These are phyloP conservation scores for Leptinotarsa peninsularis DNA, from an alignment of 2,888 invertebrate species.

Conservation along the genomic window DNA sequence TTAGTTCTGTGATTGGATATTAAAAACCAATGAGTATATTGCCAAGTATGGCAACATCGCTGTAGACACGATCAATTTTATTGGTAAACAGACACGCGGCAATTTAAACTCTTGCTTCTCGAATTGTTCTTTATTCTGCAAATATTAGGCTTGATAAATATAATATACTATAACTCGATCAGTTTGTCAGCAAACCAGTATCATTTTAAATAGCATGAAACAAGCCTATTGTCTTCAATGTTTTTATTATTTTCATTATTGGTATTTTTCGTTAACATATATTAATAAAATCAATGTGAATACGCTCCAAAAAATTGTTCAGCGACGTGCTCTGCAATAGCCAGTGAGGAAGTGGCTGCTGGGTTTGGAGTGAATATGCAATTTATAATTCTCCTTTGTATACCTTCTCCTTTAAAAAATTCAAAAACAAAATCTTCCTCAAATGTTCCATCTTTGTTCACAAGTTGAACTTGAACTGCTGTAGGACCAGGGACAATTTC, in stretches of 20 bases:
- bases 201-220: too few species aligned
- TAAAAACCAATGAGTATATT: too few species aligned
- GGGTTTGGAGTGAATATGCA: conserved; percentile 96
- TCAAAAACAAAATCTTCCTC: conserved; percentile 98
- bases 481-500: conserved; percentile 74
- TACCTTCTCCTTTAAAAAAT: conserved; percentile 73
- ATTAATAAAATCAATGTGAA: background rate
- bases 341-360: conserved; percentile 93
- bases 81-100: too few species aligned
- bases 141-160: too few species aligned
- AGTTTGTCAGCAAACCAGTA: too few species aligned
- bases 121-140: too few species aligned
- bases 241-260: background rate
- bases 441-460: conserved; percentile 84
- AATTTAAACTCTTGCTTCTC: too few species aligned
- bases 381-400: conserved; percentile 85
- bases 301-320: conserved; percentile 39
- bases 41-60: too few species aligned
- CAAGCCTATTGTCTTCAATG: too few species aligned
- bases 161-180: too few species aligned
- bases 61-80: too few species aligned
- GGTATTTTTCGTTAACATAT: background rate
- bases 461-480: conserved; percentile 94
- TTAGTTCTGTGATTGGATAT: too few species aligned
- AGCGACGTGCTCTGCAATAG: conserved; percentile 88